phyloP scores from a whole-genome alignment of 92 coral and sea anemone species.

The Micromussa lordhowensis region DNA sequence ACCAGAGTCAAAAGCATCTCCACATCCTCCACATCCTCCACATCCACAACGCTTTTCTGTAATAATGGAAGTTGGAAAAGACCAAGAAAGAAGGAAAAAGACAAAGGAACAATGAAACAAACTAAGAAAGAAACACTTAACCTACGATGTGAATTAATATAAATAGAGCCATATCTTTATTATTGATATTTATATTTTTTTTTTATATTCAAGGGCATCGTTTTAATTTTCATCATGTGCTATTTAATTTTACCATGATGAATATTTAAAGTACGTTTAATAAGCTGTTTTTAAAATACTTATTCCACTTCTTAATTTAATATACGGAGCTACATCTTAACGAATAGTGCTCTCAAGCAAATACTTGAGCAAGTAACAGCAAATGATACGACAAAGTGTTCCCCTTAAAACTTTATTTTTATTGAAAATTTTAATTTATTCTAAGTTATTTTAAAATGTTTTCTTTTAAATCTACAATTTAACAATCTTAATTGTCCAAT shows the following conservation, averaged over 20 bases:
- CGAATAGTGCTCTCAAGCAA: background rate
- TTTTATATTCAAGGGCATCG: background rate
- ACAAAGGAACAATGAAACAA: background rate
- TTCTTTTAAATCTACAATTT: background rate
- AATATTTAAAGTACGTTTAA: background rate
- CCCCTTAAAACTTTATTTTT: slow-evolving; percentile 8
- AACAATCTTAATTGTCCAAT: slow-evolving; percentile 2
- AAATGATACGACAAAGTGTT: background rate
- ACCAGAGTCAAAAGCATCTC: slow-evolving; percentile 54
- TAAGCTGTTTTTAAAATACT: background rate
- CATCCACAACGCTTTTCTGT: slow-evolving; percentile 71
- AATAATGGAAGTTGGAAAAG: slow-evolving; percentile 21
- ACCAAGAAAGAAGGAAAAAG: background rate
- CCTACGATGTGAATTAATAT: background rate
- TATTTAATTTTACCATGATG: background rate
- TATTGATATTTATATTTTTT: background rate
- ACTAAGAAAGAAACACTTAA: background rate
- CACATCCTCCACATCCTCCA: slow-evolving; percentile 80
- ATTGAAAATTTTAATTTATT: slow-evolving; percentile 9
- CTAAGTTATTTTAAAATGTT: background rate
- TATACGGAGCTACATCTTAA: background rate
- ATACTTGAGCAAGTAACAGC: background rate
- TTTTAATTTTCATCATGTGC: background rate
- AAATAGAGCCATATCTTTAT: background rate
- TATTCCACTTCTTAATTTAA: background rate